Conservation (phyloP, 2,113 vertebrate species). For the Centropristis striata region DNA sequence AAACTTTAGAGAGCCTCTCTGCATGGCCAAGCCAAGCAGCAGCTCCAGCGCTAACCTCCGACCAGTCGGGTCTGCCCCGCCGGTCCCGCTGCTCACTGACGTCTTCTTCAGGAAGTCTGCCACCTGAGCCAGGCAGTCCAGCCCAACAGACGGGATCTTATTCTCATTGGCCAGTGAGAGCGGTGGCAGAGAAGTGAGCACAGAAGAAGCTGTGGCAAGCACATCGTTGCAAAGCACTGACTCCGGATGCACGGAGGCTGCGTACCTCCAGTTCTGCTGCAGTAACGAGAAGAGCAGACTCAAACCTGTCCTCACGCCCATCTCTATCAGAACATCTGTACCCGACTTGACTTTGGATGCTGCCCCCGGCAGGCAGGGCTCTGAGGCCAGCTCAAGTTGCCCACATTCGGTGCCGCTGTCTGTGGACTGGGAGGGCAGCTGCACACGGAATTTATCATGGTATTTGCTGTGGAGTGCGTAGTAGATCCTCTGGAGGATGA, state of each 20-base stretch:
- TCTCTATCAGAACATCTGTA: conserved; percentile 88
- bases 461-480: conserved; percentile 88
- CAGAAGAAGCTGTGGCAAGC: conserved; percentile 85
- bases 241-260: conserved; percentile 78
- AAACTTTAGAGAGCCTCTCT: conserved; percentile 87
- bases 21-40: conserved; percentile 85
- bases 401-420: conserved; percentile 76
- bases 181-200: conserved; percentile 85
- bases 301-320: conserved; percentile 88
- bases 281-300: conserved; percentile 87
- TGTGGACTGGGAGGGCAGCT: conserved; percentile 74
- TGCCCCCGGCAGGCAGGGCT: conserved; percentile 68
- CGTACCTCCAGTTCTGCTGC: conserved; percentile 87
- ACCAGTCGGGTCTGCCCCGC: conserved; percentile 83
- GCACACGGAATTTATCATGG: conserved; percentile 84
- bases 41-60: conserved; percentile 86
- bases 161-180: conserved; percentile 89
- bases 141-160: conserved; percentile 87
- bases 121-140: conserved; percentile 87
- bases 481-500: conserved; percentile 87
- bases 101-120: conserved; percentile 87
- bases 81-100: conserved; percentile 78
- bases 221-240: conserved; percentile 87
- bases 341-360: conserved; percentile 79
- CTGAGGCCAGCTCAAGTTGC: conserved; percentile 74